These are phyloP conservation scores for Nibea coibor DNA, from an alignment of 2,113 vertebrate species.

Conservation along the genomic window DNA sequence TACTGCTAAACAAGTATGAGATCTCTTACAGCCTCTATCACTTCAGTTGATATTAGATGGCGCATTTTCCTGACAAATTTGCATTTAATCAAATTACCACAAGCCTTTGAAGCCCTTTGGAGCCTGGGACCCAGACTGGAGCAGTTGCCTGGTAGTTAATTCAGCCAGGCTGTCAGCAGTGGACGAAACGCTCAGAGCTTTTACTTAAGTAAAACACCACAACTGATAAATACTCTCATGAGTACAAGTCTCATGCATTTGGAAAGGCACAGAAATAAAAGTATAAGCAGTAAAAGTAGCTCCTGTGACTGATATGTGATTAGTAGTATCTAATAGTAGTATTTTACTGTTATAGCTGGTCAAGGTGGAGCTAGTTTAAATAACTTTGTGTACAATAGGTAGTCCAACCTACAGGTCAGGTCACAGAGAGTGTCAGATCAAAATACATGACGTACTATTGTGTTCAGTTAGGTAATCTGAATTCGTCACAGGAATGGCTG, in stretches of 20 bases:
- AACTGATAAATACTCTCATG: neutral
- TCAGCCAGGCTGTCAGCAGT: neutral
- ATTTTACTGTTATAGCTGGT: too few relatives aligned
- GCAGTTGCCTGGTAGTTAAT: constrained; percentile 11
- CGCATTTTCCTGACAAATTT: constrained; percentile 32
- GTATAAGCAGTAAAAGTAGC: neutral
- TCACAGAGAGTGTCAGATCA: too few relatives aligned
- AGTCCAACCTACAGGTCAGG: too few relatives aligned
- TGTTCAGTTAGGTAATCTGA: neutral
- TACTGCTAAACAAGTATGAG: neutral
- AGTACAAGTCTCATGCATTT: neutral
- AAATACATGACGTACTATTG: too few relatives aligned
- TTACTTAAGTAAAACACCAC: neutral
- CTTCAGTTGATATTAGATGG: constrained; percentile 8
- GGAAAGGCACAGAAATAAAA: neutral
- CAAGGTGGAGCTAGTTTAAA: too few relatives aligned
- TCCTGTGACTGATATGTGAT: neutral
- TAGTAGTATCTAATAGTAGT: too few relatives aligned
- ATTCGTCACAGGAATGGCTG: neutral
- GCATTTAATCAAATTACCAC: constrained; percentile 49
- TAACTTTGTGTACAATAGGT: too few relatives aligned
- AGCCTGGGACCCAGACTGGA: constrained; percentile 7
- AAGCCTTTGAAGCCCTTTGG: constrained; percentile 10
- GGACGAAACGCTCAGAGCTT: neutral
- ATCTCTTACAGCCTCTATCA: neutral